Evolutionary conservation across 2,113 vertebrate genomes (phyloP).

Genomic region (Phaethornis superciliosus): DNA sequence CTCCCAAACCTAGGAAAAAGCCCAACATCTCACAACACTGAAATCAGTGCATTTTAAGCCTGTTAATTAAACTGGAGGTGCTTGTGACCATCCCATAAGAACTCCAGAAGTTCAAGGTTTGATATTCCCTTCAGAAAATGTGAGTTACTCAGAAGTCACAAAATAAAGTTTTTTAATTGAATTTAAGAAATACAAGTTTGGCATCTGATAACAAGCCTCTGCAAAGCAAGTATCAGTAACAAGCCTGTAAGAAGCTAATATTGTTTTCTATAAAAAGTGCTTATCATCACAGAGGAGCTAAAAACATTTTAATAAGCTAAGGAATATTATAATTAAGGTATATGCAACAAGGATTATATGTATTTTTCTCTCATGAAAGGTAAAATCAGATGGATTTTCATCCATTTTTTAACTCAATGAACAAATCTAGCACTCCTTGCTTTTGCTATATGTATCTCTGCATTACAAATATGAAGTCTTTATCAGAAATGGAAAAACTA

Average conservation of each 20-base stretch:
- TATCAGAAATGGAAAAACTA: neutral
- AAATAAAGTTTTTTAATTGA: neutral
- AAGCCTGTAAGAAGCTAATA: too few species aligned
- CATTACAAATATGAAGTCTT: neutral
- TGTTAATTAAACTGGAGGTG: conserved; percentile 41
- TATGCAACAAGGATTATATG: neutral
- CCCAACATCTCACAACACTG: neutral
- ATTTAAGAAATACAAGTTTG: neutral
- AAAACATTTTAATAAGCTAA: neutral
- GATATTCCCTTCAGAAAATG: neutral
- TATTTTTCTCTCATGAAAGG: neutral
- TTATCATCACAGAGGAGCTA: neutral
- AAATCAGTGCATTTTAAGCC: neutral
- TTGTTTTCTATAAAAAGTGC: neutral
- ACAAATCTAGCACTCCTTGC: neutral
- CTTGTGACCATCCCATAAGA: neutral
- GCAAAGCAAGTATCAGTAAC: neutral
- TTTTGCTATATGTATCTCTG: neutral
- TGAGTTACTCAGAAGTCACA: neutral
- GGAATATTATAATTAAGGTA: neutral
- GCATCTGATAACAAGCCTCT: neutral
- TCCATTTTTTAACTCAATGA: neutral
- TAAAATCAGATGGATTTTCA: neutral
- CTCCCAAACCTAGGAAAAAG: neutral
- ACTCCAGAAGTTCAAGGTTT: neutral